Conservation (phyloP, 1,140 invertebrate genomes). For the Acromyrmex echinatior region DNA sequence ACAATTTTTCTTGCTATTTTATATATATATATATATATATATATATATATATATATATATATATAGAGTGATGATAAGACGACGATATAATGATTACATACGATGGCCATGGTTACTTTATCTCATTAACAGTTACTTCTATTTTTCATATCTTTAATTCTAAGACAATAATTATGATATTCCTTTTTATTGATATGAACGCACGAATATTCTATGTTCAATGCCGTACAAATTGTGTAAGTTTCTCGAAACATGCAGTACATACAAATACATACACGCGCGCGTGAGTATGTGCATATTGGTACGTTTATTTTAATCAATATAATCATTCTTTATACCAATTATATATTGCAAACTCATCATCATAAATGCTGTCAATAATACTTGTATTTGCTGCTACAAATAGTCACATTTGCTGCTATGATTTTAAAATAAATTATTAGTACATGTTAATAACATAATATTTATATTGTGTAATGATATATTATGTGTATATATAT, state of each 20-base stretch:
- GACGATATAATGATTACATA: not conserved
- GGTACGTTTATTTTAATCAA: conserved; percentile 19
- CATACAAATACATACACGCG: not conserved
- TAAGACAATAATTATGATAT: conserved; percentile 6
- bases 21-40: too few species aligned
- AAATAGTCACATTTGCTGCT: not conserved
- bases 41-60: too few species aligned
- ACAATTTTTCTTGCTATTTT: conserved; percentile 3
- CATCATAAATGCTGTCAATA: conserved; percentile 21
- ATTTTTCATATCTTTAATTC: not conserved
- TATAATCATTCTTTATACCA: not conserved
- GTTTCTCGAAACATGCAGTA: conserved; percentile 39
- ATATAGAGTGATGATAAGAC: not conserved
- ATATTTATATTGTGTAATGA: not conserved
- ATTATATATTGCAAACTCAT: conserved; percentile 30
- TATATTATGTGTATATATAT: not conserved
- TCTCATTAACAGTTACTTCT: conserved; percentile 6
- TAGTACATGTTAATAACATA: conserved; percentile 1
- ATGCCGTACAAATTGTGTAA: not conserved
- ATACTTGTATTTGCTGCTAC: conserved; percentile 37
- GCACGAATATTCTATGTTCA: not conserved
- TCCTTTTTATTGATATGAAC: conserved; percentile 40
- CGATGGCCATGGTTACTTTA: not conserved
- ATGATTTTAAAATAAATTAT: conserved; percentile 12
- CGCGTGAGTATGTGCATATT: not conserved